These are phyloP conservation scores for Platycheirus rosarum DNA, from an alignment of 2,888 invertebrate genomes.

Conservation along the genomic window DNA sequence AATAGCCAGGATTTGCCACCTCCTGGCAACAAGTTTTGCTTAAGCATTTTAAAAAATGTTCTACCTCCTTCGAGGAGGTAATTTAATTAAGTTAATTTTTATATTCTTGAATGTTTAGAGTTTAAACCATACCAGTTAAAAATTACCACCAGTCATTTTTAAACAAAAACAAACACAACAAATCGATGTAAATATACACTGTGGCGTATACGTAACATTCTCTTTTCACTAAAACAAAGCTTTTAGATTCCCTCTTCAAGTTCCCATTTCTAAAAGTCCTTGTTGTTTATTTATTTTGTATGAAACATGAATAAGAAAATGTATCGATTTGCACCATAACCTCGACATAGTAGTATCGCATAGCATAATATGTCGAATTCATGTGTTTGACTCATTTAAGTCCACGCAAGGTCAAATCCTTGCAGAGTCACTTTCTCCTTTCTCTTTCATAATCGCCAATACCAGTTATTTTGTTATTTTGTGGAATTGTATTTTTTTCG, in stretches of 20 bases:
- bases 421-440: constrained; percentile 22
- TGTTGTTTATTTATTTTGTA: constrained; percentile 1
- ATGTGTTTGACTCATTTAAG: constrained; percentile 38
- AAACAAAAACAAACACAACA: too few species aligned
- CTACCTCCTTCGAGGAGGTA: too few species aligned
- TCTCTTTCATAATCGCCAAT: not conserved
- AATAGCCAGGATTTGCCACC: too few species aligned
- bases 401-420: constrained; percentile 37
- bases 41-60: too few species aligned
- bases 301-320: not conserved
- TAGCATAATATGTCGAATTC: constrained; percentile 13
- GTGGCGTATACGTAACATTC: not conserved
- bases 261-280: too few species aligned
- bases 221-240: not conserved
- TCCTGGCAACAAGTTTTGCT: too few species aligned
- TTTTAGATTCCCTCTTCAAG: too few species aligned
- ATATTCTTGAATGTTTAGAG: too few species aligned
- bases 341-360: not conserved
- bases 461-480: not conserved
- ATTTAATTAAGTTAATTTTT: too few species aligned
- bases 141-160: too few species aligned
- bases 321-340: constrained; percentile 35
- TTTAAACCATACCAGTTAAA: too few species aligned
- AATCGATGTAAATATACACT: not conserved
- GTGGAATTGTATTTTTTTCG: constrained; percentile 5